phyloP scores from a whole-genome alignment of 2,113 vertebrate genomes.

The Erythrocercus mccallii region DNA sequence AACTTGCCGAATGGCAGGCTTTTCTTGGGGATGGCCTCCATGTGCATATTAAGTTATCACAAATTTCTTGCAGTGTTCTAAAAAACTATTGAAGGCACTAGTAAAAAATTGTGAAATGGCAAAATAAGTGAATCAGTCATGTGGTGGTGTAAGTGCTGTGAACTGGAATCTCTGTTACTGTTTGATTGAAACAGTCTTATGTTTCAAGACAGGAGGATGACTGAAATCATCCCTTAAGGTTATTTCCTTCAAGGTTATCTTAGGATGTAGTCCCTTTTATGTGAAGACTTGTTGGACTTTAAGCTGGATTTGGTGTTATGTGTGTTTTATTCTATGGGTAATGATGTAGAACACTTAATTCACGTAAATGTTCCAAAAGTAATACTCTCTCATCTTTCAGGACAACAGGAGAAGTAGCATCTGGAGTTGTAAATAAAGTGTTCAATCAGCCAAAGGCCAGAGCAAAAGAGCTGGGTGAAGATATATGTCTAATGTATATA shows the following conservation, averaged over 20 bases:
- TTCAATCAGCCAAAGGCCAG: slow-evolving; percentile 97
- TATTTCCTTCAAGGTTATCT: background rate
- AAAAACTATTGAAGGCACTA: background rate
- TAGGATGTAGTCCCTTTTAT: background rate
- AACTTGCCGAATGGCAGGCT: background rate
- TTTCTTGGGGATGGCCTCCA: background rate
- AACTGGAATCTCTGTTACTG: background rate
- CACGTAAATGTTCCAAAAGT: background rate
- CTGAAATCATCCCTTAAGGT: background rate
- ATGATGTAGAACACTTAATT: background rate
- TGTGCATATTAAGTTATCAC: background rate
- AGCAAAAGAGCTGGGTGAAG: slow-evolving; percentile 91
- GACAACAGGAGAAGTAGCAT: slow-evolving; percentile 93
- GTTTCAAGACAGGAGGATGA: background rate
- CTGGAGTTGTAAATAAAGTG: slow-evolving; percentile 96
- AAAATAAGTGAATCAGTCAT: background rate
- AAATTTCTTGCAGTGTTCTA: background rate
- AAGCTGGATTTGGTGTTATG: background rate
- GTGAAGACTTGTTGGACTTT: background rate
- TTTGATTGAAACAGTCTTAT: background rate
- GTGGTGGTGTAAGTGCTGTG: background rate
- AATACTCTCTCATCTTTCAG: slow-evolving; percentile 69
- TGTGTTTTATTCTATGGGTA: background rate
- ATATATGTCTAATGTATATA: slow-evolving; percentile 95
- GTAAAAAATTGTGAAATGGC: background rate